These are phyloP conservation scores for Contarinia nasturtii DNA, from an alignment of 1,140 invertebrate species.

Conservation along the genomic window DNA sequence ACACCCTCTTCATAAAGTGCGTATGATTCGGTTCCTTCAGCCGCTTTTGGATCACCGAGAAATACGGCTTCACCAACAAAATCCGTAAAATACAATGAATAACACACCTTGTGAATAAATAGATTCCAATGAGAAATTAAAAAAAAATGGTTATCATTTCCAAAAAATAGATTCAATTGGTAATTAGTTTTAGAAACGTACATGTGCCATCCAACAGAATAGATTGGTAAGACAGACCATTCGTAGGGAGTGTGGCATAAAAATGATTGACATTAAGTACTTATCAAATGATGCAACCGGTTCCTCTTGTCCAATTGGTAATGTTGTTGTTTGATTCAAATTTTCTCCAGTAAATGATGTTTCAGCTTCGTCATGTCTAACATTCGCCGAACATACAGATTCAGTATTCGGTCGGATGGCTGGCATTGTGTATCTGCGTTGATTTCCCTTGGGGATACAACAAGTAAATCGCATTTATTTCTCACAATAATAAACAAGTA, in stretches of 20 bases:
- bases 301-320: neutral
- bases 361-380: slow-evolving; percentile 11
- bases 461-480: no score
- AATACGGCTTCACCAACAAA: slow-evolving; percentile 94
- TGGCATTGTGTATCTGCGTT: neutral
- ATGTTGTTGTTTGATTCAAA: slow-evolving; percentile 1
- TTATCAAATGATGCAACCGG: slow-evolving; percentile 33
- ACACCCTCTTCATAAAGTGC: slow-evolving; percentile 75
- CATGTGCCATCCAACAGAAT: slow-evolving; percentile 95
- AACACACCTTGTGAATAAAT: no score
- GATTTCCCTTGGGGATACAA: neutral
- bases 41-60: slow-evolving; percentile 69
- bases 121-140: no score
- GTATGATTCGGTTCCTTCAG: slow-evolving; percentile 37
- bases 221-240: slow-evolving; percentile 85
- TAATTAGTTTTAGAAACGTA: no score
- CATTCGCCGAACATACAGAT: slow-evolving; percentile 3
- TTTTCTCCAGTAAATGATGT: slow-evolving; percentile 11
- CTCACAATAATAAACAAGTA: neutral
- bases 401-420: slow-evolving; percentile 1
- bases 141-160: no score
- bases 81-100: slow-evolving; percentile 92
- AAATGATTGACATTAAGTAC: slow-evolving; percentile 73
- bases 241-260: slow-evolving; percentile 71
- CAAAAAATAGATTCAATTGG: no score